Evolutionary conservation across 37 sponge, comb jelly and placozoan species (phyloP), one percentile per base, ranked within the genome.

Genomic region (Aplysina aerophoba): DNA sequence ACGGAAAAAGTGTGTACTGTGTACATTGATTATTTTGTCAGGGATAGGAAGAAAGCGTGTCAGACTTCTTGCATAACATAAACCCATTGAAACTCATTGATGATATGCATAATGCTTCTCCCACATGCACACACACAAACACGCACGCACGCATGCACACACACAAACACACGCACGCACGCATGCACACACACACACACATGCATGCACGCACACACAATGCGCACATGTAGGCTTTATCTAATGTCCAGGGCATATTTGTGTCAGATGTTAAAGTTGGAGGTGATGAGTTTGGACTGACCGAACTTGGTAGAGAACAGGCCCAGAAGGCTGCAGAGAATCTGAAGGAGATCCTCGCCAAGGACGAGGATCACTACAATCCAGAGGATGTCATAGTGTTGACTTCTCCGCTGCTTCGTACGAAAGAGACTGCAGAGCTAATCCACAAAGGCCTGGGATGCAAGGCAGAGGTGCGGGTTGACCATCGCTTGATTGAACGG

Each of bases 281-380:
- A 8, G 85, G 31, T 2, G 31, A 55, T 0, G 57, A 20, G 15
- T 91, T 67, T 60, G 92, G 92, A 21, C 78, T 91, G 36, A 88
- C 88, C 0, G 92, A 87, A 5, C 56, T 64, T 35, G 92, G 92
- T 19, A 87, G 53, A 38, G 31, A 69, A 55, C 88, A 91, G 67
- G 88, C 92, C 16, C 64, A 35, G 58, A 54, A 31, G 53, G 84
- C 78, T 17, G 78, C 50, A 41, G 78, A 14, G n/a, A 54, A 75
- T 0, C 12, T 75, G 41, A 36, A 21, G 53, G n/a, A 17, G n/a
- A 39, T 75, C 20, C 50, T 75, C 3, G 1, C 53, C 14, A 14
- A 0, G 1, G 78, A 40, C 20, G n/a, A 41, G 16, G 24, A 3
- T 1, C 54, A 25, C n/a, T 75, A 53, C 53, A 40, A 11, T 16